Base-by-base conservation (phyloP, 2,888 invertebrate species). In the Matsumyia berberina region DNA sequence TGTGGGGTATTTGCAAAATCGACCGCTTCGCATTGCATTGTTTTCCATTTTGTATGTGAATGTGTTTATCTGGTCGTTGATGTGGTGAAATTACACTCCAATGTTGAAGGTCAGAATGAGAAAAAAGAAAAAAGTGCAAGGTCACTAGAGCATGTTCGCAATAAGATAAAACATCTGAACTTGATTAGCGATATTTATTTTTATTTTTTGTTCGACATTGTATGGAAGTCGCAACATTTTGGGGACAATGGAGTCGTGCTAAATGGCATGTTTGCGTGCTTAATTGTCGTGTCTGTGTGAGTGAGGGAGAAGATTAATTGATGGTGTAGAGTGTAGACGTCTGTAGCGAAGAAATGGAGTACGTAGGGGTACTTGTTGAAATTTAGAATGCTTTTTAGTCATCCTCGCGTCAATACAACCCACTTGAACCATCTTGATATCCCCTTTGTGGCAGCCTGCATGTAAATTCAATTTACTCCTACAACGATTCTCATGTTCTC, bases 51-150 rank as follows among this genome's bases (percentile, higher is more conserved):
- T 33, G 37, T 57, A 57, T 57, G 6, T 35, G n/a, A 5, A 57
- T 24, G 15, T 35, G 31, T 39, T 39, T 37, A 58, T 58, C 39
- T 12, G 24, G 58, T 39, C 5, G 39, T 58, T 58, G 24, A 35
- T 24, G 24, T 12, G 24, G 39, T 58, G 19, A 58, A 58, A 58
- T 58, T 58, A 58, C 58, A 58, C 58, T 12, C 24, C 42, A 15
- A 19, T 35, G 11, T 3, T 39, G 17, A 39, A 44, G 60, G 60
- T 44, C 29, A 44, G 29, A 31, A 17, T n/a, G n/a, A n/a, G n/a
- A n/a, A 29, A 24, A 24, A 33, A 12, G 5, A 46, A 51, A 24
- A 9, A 64, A 35, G 12, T 64, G 46, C 64, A 64, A 35, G 15
- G 64, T 7, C 37, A 35, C n/a, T 37, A 37, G 12, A 15, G 33